Evolutionary conservation across 2,888 invertebrate species (phyloP).

Genomic region (Papilio protenor): DNA sequence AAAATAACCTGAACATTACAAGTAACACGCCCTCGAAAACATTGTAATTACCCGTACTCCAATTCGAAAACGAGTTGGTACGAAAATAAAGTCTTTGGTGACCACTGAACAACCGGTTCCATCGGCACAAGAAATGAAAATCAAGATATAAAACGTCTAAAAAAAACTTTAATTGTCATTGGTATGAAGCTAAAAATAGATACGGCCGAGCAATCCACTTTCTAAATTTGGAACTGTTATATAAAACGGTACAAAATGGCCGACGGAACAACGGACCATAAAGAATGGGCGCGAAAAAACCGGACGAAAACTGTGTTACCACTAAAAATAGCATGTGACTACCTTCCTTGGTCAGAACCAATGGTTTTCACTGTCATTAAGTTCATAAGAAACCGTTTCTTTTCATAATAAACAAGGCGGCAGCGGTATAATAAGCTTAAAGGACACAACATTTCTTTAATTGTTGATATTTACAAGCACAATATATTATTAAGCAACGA

Average conservation of each 20-base stretch:
- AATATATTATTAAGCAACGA: no score
- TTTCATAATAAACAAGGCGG: no score
- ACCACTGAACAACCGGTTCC: not conserved
- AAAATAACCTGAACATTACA: not conserved
- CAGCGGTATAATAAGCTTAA: no score
- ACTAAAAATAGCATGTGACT: slow-evolving; percentile 11
- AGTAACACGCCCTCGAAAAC: not conserved
- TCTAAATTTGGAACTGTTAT: slow-evolving; percentile 22
- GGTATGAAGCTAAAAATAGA: slow-evolving; percentile 15
- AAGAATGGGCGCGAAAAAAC: slow-evolving; percentile 28
- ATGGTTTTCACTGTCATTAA: not conserved
- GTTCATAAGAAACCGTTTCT: no score
- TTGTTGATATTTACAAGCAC: no score
- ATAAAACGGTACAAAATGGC: slow-evolving; percentile 9
- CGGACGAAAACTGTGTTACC: slow-evolving; percentile 17
- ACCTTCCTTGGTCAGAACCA: not conserved
- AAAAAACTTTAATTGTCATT: slow-evolving; percentile 12
- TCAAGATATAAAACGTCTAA: not conserved
- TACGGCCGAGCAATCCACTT: not conserved
- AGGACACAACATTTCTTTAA: no score
- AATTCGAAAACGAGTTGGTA: not conserved
- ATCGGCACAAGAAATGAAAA: not conserved
- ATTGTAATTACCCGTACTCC: not conserved
- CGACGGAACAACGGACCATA: slow-evolving; percentile 9
- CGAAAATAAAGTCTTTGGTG: not conserved